These are phyloP conservation scores for Diarsia dahlii DNA, from an alignment of 2,888 invertebrate species.

Conservation along the genomic window DNA sequence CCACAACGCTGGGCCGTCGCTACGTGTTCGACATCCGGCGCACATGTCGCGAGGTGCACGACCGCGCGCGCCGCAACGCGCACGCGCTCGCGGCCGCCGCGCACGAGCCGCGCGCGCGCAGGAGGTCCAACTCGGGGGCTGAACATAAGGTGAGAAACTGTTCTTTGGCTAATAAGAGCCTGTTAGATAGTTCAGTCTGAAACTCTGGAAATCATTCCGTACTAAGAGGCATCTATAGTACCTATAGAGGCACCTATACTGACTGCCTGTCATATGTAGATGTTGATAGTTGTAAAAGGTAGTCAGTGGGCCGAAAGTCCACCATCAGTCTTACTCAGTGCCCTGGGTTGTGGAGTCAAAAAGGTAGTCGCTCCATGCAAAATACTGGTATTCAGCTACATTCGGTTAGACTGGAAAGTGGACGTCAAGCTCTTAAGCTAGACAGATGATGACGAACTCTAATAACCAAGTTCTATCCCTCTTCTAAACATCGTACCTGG, in stretches of 20 bases:
- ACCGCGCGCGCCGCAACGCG: conserved; percentile 95
- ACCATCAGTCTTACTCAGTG: no score
- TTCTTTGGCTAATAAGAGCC: background rate
- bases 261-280: no score
- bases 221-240: no score
- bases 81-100: conserved; percentile 87
- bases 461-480: background rate
- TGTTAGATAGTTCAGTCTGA: background rate
- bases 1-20: conserved; percentile 95
- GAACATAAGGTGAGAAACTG: conserved; percentile 75
- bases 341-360: background rate
- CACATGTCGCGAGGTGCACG: conserved; percentile 97
- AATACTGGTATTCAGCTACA: background rate
- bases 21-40: conserved; percentile 97
- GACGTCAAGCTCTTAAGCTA: background rate
- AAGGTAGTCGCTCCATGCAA: background rate
- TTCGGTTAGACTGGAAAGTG: background rate
- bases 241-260: background rate
- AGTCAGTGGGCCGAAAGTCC: no score
- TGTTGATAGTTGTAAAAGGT: no score
- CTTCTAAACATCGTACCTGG: background rate
- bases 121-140: conserved; percentile 57
- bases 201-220: no score
- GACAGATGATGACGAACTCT: background rate
- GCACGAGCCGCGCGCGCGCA: conserved; percentile 64